These are phyloP conservation scores for Ivindomyrus marchei DNA, from an alignment of 2,113 vertebrate species.

Conservation along the genomic window DNA sequence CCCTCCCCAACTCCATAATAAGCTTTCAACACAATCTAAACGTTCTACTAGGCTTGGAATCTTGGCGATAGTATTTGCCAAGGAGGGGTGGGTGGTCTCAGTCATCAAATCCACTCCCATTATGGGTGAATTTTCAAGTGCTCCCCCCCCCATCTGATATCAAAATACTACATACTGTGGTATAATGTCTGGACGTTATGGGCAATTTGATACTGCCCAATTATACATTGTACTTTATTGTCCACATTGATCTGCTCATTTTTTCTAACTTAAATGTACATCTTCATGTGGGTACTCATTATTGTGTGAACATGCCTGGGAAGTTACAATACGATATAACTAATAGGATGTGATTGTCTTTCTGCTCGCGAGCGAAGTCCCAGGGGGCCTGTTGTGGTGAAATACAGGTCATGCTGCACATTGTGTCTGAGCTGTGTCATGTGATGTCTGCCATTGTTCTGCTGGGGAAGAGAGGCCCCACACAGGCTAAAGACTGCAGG, in stretches of 20 bases:
- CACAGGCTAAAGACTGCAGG: not conserved
- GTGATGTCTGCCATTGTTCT: not conserved
- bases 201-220: not conserved
- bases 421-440: not conserved
- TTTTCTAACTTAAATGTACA: not conserved
- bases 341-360: not conserved
- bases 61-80: not conserved
- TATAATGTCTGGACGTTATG: not conserved
- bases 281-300: not conserved
- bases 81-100: not conserved
- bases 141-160: not conserved
- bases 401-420: not conserved
- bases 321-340: not conserved
- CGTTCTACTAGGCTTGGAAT: not conserved
- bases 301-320: not conserved
- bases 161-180: not conserved
- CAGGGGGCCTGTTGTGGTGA: not conserved
- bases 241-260: not conserved
- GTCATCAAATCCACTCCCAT: not conserved
- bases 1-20: not conserved
- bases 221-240: not conserved
- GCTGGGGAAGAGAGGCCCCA: not conserved
- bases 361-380: not conserved
- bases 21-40: not conserved
- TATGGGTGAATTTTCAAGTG: not conserved